Evolutionary conservation across 1,140 invertebrate genomes (phyloP).

Genomic region (Lasioglossum albipes): DNA sequence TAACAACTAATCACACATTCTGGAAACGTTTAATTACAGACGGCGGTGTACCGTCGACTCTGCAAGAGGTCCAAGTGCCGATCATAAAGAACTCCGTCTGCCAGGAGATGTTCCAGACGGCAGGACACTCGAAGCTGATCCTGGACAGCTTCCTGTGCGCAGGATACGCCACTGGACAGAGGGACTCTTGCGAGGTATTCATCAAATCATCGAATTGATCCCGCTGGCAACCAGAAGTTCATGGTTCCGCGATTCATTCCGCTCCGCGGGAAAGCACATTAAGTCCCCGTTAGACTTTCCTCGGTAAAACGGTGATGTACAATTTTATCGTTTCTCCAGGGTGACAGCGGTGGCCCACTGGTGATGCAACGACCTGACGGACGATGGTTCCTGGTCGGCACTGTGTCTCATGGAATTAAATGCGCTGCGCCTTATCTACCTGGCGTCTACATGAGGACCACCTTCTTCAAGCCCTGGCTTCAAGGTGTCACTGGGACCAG

Average conservation of each 20-base stretch:
- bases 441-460: conserved; percentile 95
- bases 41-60: conserved; percentile 91
- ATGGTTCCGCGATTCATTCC: not conserved
- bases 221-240: not conserved
- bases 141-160: conserved; percentile 95
- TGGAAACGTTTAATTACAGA: conserved; percentile 78
- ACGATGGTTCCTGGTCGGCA: conserved; percentile 93
- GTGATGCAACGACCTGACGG: conserved; percentile 91
- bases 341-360: conserved; percentile 95
- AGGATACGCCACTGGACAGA: conserved; percentile 94
- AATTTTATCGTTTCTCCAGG: conserved; percentile 81
- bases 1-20: no score
- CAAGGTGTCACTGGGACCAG: conserved; percentile 90
- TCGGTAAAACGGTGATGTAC: no score
- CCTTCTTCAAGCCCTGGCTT: conserved; percentile 94
- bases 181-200: conserved; percentile 95
- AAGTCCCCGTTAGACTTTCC: no score
- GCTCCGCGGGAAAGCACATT: no score
- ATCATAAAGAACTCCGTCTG: conserved; percentile 94
- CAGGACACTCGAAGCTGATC: conserved; percentile 93
- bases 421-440: conserved; percentile 94
- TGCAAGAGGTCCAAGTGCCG: conserved; percentile 95
- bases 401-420: conserved; percentile 97
- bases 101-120: conserved; percentile 95
- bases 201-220: not conserved